Evolutionary conservation across 2,113 vertebrate species (phyloP).

Genomic region (Theropithecus gelada): DNA sequence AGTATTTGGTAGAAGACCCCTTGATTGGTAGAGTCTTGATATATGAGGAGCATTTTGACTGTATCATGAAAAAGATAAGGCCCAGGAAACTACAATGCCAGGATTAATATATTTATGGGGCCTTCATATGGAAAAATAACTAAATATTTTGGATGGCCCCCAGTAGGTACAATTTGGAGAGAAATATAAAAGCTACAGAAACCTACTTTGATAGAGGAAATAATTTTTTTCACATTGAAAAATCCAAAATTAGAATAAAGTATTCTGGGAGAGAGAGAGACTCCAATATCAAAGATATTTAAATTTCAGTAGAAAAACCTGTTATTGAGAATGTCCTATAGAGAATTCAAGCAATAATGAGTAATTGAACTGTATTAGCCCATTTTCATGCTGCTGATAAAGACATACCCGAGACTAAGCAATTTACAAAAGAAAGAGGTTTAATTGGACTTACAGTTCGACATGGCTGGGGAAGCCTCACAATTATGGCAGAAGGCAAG

Average conservation of each 20-base stretch:
- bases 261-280: background rate
- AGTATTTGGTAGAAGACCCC: background rate
- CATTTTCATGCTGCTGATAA: too few relatives aligned
- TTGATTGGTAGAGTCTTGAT: background rate
- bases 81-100: background rate
- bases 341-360: background rate
- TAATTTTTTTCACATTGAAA: conserved; percentile 26
- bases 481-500: too few relatives aligned
- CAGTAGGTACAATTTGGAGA: background rate
- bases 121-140: background rate
- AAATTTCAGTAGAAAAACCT: background rate
- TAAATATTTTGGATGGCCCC: background rate
- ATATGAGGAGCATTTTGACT: background rate
- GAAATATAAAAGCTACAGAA: background rate
- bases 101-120: background rate
- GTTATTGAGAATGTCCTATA: background rate
- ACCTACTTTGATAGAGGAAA: conserved; percentile 7
- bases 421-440: too few relatives aligned
- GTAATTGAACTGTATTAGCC: background rate
- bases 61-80: background rate
- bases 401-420: too few relatives aligned
- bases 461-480: too few relatives aligned
- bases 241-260: background rate
- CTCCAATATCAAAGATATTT: background rate
- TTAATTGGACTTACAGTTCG: too few relatives aligned